A percentile compares a stretch with the other conserved stretches of the same genome.
These are phyloP conservation scores for Formica selysi DNA, from an alignment of 1,140 invertebrate species.

Conservation along the genomic window DNA sequence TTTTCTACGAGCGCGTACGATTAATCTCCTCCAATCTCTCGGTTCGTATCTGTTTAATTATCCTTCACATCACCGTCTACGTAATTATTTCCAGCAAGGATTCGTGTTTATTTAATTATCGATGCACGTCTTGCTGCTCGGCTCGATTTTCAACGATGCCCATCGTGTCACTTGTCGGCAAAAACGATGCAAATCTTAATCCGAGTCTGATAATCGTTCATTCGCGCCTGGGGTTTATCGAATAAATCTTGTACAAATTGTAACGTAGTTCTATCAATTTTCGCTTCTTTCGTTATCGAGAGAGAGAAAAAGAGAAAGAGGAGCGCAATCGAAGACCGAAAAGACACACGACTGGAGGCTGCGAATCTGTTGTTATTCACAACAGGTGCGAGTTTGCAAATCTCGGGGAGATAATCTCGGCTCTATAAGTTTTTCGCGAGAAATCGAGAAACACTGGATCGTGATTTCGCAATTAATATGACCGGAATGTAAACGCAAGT, in stretches of 20 bases:
- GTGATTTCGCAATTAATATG: conserved; percentile 47
- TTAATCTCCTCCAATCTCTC: conserved; percentile 33
- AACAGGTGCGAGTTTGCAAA: neutral
- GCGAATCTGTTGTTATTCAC: conserved; percentile 27
- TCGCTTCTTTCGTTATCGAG: neutral
- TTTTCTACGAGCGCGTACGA: neutral
- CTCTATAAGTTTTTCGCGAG: neutral
- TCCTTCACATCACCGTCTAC: conserved; percentile 14
- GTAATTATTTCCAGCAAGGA: conserved; percentile 31
- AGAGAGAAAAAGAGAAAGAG: neutral
- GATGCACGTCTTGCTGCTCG: neutral
- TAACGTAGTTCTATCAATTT: neutral
- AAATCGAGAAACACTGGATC: neutral
- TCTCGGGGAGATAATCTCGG: neutral
- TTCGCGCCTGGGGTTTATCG: conserved; percentile 17
- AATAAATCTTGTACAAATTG: conserved; percentile 42
- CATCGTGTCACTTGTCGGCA: neutral
- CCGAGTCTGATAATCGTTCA: conserved; percentile 49
- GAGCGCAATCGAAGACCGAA: no score
- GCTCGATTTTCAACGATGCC: conserved; percentile 14
- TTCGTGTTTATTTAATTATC: conserved; percentile 52
- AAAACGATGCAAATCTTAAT: conserved; percentile 34
- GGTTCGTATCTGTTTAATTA: conserved; percentile 55
- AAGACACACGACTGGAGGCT: neutral
- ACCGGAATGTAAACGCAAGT: neutral